Conservation (phyloP, 2,113 vertebrate genomes). For the Colistium nudipinnis region DNA sequence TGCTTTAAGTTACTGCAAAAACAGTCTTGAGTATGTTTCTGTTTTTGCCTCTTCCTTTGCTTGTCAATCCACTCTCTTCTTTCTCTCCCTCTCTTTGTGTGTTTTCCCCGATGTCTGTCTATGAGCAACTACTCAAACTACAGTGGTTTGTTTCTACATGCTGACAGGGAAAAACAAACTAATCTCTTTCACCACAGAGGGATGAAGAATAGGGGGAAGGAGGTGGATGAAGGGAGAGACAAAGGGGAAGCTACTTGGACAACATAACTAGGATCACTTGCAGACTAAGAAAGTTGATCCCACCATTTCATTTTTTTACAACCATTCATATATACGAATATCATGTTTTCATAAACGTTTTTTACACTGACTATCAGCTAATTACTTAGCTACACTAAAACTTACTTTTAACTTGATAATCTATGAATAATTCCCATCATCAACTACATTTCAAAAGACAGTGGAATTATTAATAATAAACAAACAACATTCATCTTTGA, state of each 20-base stretch:
- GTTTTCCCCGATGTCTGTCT: slow-evolving; percentile 14
- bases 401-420: too few species aligned
- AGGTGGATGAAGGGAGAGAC: background rate
- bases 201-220: slow-evolving; percentile 17
- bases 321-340: too few species aligned
- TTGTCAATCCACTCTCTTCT: slow-evolving; percentile 38
- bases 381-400: too few species aligned
- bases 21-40: slow-evolving; percentile 37
- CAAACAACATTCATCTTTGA: background rate
- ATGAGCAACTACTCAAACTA: slow-evolving; percentile 48
- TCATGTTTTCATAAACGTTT: too few species aligned
- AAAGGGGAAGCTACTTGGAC: background rate
- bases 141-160: slow-evolving; percentile 71
- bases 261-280: too few species aligned
- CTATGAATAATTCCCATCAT: too few species aligned
- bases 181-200: slow-evolving; percentile 52
- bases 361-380: too few species aligned
- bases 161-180: slow-evolving; percentile 79
- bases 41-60: slow-evolving; percentile 39
- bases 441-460: too few species aligned
- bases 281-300: too few species aligned
- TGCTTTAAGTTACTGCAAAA: slow-evolving; percentile 31
- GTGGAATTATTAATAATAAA: too few species aligned
- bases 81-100: slow-evolving; percentile 5
- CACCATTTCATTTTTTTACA: too few species aligned